Evolutionary conservation across 2,888 invertebrate genomes (phyloP).

Genomic region (Lepidocyrtoides sp.): DNA sequence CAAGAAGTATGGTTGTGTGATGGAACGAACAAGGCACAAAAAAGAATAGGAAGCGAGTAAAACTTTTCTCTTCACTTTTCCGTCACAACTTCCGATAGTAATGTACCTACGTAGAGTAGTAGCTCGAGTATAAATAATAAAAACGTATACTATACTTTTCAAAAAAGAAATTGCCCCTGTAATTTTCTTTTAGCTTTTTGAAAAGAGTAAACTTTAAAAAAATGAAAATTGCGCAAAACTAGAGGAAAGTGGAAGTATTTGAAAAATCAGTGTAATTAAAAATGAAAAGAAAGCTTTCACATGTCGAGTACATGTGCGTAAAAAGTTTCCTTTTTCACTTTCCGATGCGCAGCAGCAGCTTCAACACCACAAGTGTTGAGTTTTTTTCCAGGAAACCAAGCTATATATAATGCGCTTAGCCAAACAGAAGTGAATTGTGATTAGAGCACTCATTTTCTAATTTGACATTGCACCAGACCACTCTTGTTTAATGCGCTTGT

Average conservation of each 20-base stretch:
- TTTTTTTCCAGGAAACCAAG: background rate
- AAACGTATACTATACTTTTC: too few relatives aligned
- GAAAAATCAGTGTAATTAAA: too few relatives aligned
- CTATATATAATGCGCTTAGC: constrained; percentile 2
- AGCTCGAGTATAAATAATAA: too few relatives aligned
- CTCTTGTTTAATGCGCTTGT: background rate
- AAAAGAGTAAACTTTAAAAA: background rate
- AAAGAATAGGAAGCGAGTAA: constrained; percentile 8
- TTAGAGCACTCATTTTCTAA: background rate
- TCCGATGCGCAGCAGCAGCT: background rate
- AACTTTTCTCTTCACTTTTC: constrained; percentile 6
- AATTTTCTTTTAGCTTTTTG: background rate
- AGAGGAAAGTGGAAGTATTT: too few relatives aligned
- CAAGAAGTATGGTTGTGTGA: background rate
- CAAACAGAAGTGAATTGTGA: background rate
- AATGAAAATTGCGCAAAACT: background rate
- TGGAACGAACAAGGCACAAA: background rate
- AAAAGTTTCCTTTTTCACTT: too few relatives aligned
- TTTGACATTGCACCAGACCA: background rate
- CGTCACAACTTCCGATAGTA: constrained; percentile 14
- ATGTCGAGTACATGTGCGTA: too few relatives aligned
- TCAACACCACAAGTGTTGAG: background rate
- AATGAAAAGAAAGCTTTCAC: too few relatives aligned
- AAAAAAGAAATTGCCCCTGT: background rate
- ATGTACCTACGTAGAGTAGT: background rate